These are phyloP conservation scores for Mohoua ochrocephala DNA, from an alignment of 2,113 vertebrate species.

Conservation along the genomic window DNA sequence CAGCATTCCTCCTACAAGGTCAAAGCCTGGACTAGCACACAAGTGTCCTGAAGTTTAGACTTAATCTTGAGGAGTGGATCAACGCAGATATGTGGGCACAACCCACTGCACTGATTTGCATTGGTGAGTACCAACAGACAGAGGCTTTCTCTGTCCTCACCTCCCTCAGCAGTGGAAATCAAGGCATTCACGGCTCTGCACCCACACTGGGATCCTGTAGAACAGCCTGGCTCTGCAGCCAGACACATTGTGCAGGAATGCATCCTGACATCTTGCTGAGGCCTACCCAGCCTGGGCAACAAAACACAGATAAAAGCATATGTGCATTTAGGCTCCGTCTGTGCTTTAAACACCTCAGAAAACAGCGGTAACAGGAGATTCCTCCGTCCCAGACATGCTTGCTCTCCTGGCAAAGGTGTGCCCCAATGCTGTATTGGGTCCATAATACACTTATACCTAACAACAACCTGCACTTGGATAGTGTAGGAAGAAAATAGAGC, in stretches of 20 bases:
- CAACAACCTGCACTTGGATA: not conserved
- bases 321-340: not conserved
- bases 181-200: not conserved
- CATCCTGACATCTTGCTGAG: not conserved
- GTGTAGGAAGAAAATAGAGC: not conserved
- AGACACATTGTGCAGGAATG: not conserved
- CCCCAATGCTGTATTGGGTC: accelerated
- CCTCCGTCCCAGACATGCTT: not conserved
- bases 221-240: not conserved
- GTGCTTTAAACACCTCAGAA: not conserved
- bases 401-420: not conserved
- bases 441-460: not conserved
- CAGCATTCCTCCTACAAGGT: not conserved
- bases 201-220: not conserved
- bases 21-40: not conserved
- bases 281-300: not conserved
- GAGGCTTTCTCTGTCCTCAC: not conserved
- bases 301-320: not conserved
- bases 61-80: not conserved
- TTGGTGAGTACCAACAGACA: not conserved
- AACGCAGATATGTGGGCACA: not conserved
- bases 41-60: not conserved
- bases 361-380: not conserved
- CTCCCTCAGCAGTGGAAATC: not conserved
- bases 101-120: not conserved